Evolutionary conservation across 1,140 invertebrate genomes (phyloP).

Genomic region (Leptinotarsa undecemlineata): DNA sequence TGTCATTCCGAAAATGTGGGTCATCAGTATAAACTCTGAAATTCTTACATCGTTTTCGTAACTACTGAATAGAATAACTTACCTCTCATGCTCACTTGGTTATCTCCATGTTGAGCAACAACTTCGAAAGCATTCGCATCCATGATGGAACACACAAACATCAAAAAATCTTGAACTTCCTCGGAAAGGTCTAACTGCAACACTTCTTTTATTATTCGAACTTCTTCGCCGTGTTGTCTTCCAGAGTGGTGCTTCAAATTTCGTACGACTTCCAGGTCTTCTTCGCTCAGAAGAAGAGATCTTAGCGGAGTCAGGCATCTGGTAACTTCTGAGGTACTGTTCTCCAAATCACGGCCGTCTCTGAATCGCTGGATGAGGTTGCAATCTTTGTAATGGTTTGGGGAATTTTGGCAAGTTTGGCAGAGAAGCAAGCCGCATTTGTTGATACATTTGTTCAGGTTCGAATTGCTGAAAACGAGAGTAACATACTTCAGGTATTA

Average conservation of each 20-base stretch:
- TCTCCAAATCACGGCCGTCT: constrained; percentile 56
- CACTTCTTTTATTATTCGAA: constrained; percentile 61
- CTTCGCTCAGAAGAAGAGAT: constrained; percentile 60
- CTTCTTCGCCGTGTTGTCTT: constrained; percentile 61
- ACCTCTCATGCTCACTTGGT: constrained; percentile 58
- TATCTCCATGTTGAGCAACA: constrained; percentile 54
- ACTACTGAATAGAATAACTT: neutral
- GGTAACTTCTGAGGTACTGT: constrained; percentile 56
- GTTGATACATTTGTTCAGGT: constrained; percentile 58
- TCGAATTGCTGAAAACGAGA: constrained; percentile 34
- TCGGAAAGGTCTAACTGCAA: constrained; percentile 60
- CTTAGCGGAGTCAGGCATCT: constrained; percentile 65
- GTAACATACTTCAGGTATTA: too few relatives aligned
- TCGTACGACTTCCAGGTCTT: constrained; percentile 60
- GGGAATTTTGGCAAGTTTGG: constrained; percentile 61
- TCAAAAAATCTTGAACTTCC: constrained; percentile 66
- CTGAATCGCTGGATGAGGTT: constrained; percentile 59
- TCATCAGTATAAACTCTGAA: too few relatives aligned
- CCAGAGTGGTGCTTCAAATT: constrained; percentile 62
- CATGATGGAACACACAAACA: constrained; percentile 63
- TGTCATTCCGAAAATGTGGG: too few relatives aligned
- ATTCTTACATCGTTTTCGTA: too few relatives aligned
- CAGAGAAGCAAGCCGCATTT: constrained; percentile 66
- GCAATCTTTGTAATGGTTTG: constrained; percentile 64
- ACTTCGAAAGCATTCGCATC: constrained; percentile 80